Evolutionary conservation across 2,797 vertebrate genomes (phyloP).

Genomic region (Schizopygopsis malacanthus): DNA sequence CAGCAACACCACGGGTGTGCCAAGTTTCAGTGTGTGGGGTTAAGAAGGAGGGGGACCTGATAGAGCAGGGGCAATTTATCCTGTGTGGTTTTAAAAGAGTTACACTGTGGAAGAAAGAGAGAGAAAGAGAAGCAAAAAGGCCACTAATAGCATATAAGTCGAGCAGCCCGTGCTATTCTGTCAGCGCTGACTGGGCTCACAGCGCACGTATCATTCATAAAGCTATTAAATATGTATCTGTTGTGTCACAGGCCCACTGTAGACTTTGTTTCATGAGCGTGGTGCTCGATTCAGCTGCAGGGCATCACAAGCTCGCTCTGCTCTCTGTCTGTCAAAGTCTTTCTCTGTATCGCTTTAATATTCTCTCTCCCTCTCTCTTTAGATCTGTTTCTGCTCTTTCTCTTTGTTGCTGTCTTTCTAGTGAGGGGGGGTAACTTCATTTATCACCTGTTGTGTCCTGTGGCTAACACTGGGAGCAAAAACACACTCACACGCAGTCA

Average conservation of each 20-base stretch:
- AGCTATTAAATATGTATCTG: slow-evolving; percentile 58
- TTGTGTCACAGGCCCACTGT: slow-evolving; percentile 60
- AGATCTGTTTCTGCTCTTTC: slow-evolving; percentile 50
- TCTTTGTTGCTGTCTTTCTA: slow-evolving; percentile 61
- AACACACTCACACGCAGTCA: slow-evolving; percentile 17
- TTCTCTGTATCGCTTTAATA: slow-evolving; percentile 42
- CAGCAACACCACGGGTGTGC: slow-evolving; percentile 82
- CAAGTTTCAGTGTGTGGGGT: slow-evolving; percentile 75
- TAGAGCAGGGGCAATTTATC: slow-evolving; percentile 55
- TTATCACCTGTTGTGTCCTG: slow-evolving; percentile 83
- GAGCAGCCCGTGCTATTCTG: slow-evolving; percentile 56
- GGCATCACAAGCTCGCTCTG: slow-evolving; percentile 65
- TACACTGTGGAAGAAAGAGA: not conserved
- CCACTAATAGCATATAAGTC: slow-evolving; percentile 7
- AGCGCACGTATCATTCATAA: slow-evolving; percentile 50
- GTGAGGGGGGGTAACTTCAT: slow-evolving; percentile 76
- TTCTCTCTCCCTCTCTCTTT: slow-evolving; percentile 41
- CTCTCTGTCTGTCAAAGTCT: slow-evolving; percentile 53
- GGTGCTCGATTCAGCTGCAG: slow-evolving; percentile 53
- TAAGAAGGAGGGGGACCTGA: slow-evolving; percentile 67
- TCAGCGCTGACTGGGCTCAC: slow-evolving; percentile 41
- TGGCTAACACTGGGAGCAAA: slow-evolving; percentile 75
- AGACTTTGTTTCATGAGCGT: slow-evolving; percentile 61
- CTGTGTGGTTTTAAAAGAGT: slow-evolving; percentile 43
- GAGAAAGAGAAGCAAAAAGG: slow-evolving; percentile 10